Conservation (phyloP, 1,140 invertebrate species). For the Camponotus vicinus region DNA sequence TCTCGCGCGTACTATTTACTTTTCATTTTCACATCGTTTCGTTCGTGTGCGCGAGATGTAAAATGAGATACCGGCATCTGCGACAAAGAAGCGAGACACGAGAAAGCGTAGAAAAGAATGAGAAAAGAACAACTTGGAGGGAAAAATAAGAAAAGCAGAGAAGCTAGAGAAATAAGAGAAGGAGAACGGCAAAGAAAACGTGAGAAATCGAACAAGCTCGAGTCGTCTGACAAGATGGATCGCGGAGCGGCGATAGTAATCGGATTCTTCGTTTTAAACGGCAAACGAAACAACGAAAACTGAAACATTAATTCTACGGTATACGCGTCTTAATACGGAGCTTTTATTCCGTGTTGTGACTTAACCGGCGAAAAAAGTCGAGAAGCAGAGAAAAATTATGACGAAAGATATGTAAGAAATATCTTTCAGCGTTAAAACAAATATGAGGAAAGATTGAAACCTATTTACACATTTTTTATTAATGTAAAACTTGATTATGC, state of each 20-base stretch:
- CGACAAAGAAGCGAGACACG: slow-evolving; percentile 39
- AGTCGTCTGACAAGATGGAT: slow-evolving; percentile 54
- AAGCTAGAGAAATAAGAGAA: slow-evolving; percentile 31
- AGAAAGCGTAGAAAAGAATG: not conserved
- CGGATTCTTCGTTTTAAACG: slow-evolving; percentile 50
- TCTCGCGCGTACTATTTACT: slow-evolving; percentile 1
- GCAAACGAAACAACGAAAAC: slow-evolving; percentile 18
- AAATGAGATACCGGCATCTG: slow-evolving; percentile 19
- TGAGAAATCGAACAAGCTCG: slow-evolving; percentile 54
- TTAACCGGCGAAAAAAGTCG: not conserved
- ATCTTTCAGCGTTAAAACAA: not conserved
- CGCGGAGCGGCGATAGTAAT: slow-evolving; percentile 50
- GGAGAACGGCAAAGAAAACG: slow-evolving; percentile 30
- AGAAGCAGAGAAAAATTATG: not conserved
- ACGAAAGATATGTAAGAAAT: not conserved
- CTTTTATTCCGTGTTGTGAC: not conserved
- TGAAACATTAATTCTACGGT: slow-evolving; percentile 35
- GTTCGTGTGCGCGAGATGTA: slow-evolving; percentile 25
- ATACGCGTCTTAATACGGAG: slow-evolving; percentile 2
- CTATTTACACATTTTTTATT: not conserved
- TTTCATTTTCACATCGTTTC: slow-evolving; percentile 41
- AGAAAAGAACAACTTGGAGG: slow-evolving; percentile 22
- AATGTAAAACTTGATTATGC: not conserved
- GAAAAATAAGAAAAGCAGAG: slow-evolving; percentile 28
- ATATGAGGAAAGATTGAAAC: not conserved